These are phyloP conservation scores for Perizoma affinitatum DNA, from an alignment of 2,888 invertebrate species.

Conservation along the genomic window DNA sequence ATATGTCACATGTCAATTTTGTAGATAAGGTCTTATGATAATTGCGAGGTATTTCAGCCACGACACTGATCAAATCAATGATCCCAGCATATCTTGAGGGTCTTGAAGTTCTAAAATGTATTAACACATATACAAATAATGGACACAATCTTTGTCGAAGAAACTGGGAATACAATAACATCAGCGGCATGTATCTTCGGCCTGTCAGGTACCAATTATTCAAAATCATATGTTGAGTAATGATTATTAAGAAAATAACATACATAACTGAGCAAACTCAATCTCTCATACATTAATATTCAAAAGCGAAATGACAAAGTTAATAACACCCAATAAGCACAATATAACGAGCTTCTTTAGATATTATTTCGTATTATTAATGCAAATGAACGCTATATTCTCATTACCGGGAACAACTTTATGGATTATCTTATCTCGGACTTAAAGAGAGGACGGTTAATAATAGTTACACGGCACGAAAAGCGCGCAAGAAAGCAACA, in stretches of 20 bases:
- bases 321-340: slow-evolving; percentile 50
- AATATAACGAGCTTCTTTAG: slow-evolving; percentile 51
- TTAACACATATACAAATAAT: background rate
- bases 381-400: slow-evolving; percentile 48
- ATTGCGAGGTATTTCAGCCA: slow-evolving; percentile 39
- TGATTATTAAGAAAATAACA: slow-evolving; percentile 33
- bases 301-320: slow-evolving; percentile 46
- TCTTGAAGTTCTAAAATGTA: slow-evolving; percentile 6
- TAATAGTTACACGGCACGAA: slow-evolving; percentile 74
- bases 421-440: slow-evolving; percentile 67
- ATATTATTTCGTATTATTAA: slow-evolving; percentile 44
- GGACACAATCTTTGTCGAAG: too few relatives aligned
- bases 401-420: slow-evolving; percentile 58
- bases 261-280: slow-evolving; percentile 31
- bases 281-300: slow-evolving; percentile 42
- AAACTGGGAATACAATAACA: background rate
- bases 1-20: slow-evolving; percentile 66
- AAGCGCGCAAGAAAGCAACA: slow-evolving; percentile 61
- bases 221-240: slow-evolving; percentile 13
- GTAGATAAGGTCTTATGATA: slow-evolving; percentile 56
- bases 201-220: background rate
- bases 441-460: slow-evolving; percentile 53
- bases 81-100: slow-evolving; percentile 4
- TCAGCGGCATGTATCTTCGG: slow-evolving; percentile 7
- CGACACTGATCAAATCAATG: background rate